Percentiles rank a stretch among this genome's conserved stretches.
Evolutionary conservation across 2,888 invertebrate genomes (phyloP).

Genomic region (Aleiodes leptofemur): DNA sequence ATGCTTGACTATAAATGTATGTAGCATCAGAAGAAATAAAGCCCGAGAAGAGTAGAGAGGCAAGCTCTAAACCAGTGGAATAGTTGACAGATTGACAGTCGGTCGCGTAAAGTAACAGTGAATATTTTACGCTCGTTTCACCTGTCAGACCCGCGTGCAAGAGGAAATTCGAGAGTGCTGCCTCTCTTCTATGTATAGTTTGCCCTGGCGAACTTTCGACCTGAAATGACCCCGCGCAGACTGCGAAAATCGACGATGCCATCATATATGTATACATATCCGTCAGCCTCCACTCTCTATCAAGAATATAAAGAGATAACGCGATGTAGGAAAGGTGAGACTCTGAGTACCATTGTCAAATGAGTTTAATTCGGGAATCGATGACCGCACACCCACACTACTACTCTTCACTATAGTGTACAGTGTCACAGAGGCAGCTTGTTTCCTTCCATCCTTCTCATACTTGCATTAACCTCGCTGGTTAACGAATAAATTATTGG

Average conservation of each 20-base stretch:
- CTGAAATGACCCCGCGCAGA: conserved; percentile 70
- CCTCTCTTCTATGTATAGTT: conserved; percentile 61
- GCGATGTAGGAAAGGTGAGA: conserved; percentile 6
- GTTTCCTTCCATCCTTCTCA: not conserved
- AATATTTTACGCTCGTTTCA: conserved; percentile 74
- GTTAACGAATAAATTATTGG: conserved; percentile 52
- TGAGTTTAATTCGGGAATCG: conserved; percentile 47
- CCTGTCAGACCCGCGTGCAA: conserved; percentile 67
- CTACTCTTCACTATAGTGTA: not conserved
- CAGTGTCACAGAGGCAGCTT: not conserved
- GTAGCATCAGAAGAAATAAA: conserved; percentile 27
- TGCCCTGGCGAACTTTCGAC: conserved; percentile 75
- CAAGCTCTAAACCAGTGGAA: conserved; percentile 39
- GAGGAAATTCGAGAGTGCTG: conserved; percentile 52
- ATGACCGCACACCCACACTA: conserved; percentile 26
- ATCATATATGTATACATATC: conserved; percentile 45
- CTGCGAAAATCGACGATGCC: conserved; percentile 46
- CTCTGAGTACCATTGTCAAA: conserved; percentile 35
- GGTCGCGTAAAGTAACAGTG: conserved; percentile 72
- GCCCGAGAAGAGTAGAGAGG: not conserved
- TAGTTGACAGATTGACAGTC: conserved; percentile 74
- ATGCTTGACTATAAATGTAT: conserved; percentile 3
- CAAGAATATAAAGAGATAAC: conserved; percentile 34
- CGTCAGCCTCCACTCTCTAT: conserved; percentile 41
- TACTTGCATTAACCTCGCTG: conserved; percentile 8